A percentile compares a stretch with the other conserved stretches of the same genome.
These are phyloP conservation scores for Acromyrmex heyeri DNA, from an alignment of 1,140 invertebrate species.

Conservation along the genomic window DNA sequence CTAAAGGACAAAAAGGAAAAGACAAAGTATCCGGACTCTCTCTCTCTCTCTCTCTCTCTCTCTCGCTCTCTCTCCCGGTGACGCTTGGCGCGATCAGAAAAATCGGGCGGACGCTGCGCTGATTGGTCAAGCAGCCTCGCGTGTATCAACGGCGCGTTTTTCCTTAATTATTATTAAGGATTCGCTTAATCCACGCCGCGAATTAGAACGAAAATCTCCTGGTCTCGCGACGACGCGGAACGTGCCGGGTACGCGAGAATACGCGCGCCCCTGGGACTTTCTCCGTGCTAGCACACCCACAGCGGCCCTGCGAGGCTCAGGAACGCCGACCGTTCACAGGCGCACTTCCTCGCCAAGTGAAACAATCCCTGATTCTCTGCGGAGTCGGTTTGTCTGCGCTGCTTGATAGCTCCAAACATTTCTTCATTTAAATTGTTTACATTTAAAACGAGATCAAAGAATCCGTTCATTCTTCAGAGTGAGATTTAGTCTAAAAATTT, in stretches of 20 bases:
- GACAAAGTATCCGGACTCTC: neutral
- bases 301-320: neutral
- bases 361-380: neutral
- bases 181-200: neutral
- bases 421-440: too few relatives aligned
- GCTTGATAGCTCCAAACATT: too few relatives aligned
- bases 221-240: neutral
- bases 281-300: slow-evolving; percentile 27
- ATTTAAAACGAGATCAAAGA: too few relatives aligned
- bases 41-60: neutral
- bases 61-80: neutral
- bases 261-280: slow-evolving; percentile 49
- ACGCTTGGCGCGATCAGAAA: neutral
- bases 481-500: too few relatives aligned
- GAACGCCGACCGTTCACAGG: neutral
- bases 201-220: slow-evolving; percentile 23
- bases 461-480: too few relatives aligned
- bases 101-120: neutral
- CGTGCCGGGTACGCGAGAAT: neutral
- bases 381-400: neutral
- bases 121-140: neutral
- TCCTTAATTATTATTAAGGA: neutral
- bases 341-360: neutral
- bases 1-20: slow-evolving; percentile 26
- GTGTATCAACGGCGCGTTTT: too few relatives aligned